A percentile compares a stretch with the other conserved stretches of the same genome.
Conservation (phyloP, 2,113 vertebrate genomes). For the Protomyctophum bolini region DNA sequence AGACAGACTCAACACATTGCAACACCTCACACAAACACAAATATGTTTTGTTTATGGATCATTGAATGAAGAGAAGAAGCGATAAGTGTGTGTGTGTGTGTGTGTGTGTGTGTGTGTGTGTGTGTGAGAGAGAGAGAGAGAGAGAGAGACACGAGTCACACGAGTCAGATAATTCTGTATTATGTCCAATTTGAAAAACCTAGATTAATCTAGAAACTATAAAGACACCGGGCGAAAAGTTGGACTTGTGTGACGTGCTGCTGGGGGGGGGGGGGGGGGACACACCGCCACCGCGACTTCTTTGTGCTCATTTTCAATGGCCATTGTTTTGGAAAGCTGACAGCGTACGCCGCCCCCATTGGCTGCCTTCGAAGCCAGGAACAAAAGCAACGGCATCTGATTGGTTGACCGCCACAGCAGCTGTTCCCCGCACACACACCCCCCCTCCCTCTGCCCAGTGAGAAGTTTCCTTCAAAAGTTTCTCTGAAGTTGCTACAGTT, state of each 20-base stretch:
- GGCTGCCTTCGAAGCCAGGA: conserved; percentile 71
- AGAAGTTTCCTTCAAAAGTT: conserved; percentile 83
- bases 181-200: no score
- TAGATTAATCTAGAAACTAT: background rate
- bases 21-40: no score
- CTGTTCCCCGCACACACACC: background rate
- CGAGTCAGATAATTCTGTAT: no score
- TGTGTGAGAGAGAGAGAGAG: no score
- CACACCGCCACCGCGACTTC: conserved; percentile 19
- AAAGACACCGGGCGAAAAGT: background rate
- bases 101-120: no score
- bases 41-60: no score
- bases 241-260: conserved; percentile 19
- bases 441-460: conserved; percentile 41
- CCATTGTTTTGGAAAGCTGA: conserved; percentile 64
- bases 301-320: conserved; percentile 75
- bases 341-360: conserved; percentile 65
- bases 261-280: conserved; percentile 47
- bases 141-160: no score
- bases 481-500: conserved; percentile 49
- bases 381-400: conserved; percentile 61
- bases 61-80: no score
- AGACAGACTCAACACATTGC: no score
- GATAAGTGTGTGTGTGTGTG: no score
- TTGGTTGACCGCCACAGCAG: conserved; percentile 70